Percentiles rank a stretch among this genome's conserved stretches.
Evolutionary conservation across 2,888 invertebrate genomes (phyloP).

Genomic region (Rhingia campestris): DNA sequence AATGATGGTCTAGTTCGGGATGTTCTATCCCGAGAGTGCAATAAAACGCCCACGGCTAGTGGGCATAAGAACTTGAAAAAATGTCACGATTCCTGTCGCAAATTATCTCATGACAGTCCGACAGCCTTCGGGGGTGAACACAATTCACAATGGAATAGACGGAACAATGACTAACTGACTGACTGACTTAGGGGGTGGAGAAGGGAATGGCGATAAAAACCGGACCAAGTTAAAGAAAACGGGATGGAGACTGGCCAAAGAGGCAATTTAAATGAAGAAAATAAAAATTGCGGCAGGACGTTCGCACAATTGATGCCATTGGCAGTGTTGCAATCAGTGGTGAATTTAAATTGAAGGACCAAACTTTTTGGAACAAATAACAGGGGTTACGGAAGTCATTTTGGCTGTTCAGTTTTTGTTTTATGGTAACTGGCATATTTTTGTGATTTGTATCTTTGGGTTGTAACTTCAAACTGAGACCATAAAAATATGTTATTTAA

Average conservation of each 20-base stretch:
- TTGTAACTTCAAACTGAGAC: too few species aligned
- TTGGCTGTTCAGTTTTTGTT: constrained; percentile 35
- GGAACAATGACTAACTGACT: constrained; percentile 33
- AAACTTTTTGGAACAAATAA: constrained; percentile 57
- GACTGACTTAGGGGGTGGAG: constrained; percentile 4
- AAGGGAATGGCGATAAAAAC: not conserved
- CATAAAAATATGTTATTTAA: too few species aligned
- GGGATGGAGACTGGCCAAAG: constrained; percentile 17
- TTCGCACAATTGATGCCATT: constrained; percentile 65
- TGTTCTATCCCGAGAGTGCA: constrained; percentile 48
- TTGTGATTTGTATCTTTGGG: constrained; percentile 40
- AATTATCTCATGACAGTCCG: constrained; percentile 32
- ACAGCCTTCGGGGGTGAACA: constrained; percentile 47
- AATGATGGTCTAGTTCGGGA: constrained; percentile 36
- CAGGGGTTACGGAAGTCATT: constrained; percentile 52
- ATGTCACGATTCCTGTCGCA: constrained; percentile 50
- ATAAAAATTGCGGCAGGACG: constrained; percentile 58
- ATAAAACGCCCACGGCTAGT: constrained; percentile 35
- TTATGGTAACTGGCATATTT: constrained; percentile 42
- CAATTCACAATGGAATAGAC: constrained; percentile 38
- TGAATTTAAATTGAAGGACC: constrained; percentile 50
- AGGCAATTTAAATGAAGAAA: constrained; percentile 39
- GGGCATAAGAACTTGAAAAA: constrained; percentile 40
- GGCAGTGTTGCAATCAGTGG: constrained; percentile 69
- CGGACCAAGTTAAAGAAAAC: constrained; percentile 30